These are phyloP conservation scores for Sciurus carolinensis DNA, from an alignment of 2,797 vertebrate species.

Conservation along the genomic window DNA sequence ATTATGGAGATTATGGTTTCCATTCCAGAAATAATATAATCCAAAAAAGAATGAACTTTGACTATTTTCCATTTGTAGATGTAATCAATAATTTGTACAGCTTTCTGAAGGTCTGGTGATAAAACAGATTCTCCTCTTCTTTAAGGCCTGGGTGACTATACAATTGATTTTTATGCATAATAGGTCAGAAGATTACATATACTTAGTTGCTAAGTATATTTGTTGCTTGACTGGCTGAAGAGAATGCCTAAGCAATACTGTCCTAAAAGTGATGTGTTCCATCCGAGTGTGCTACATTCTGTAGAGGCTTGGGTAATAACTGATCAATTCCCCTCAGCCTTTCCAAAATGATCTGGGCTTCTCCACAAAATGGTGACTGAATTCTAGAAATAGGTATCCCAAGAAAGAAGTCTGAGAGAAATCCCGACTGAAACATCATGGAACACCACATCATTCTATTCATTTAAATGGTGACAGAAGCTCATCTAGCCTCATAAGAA, in stretches of 20 bases:
- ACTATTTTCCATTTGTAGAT: neutral
- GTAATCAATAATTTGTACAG: neutral
- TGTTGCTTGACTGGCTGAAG: neutral
- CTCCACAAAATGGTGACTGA: neutral
- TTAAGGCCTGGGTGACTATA: neutral
- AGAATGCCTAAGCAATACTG: neutral
- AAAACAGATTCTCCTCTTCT: neutral
- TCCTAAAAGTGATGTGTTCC: neutral
- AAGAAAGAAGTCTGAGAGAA: neutral
- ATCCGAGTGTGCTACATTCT: neutral
- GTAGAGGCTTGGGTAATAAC: neutral
- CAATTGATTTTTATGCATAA: neutral
- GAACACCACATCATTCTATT: neutral
- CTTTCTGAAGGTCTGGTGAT: neutral
- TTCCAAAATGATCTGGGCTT: neutral
- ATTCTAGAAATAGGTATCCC: neutral
- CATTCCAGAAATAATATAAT: constrained; percentile 23
- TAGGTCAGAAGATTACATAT: neutral
- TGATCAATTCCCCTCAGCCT: neutral
- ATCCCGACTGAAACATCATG: neutral
- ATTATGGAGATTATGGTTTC: neutral
- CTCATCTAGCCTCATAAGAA: neutral
- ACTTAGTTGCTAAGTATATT: neutral
- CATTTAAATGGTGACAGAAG: neutral
- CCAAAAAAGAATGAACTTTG: neutral